These are phyloP conservation scores for Antrozous pallidus DNA, from an alignment of 2,797 vertebrate genomes.

Conservation along the genomic window DNA sequence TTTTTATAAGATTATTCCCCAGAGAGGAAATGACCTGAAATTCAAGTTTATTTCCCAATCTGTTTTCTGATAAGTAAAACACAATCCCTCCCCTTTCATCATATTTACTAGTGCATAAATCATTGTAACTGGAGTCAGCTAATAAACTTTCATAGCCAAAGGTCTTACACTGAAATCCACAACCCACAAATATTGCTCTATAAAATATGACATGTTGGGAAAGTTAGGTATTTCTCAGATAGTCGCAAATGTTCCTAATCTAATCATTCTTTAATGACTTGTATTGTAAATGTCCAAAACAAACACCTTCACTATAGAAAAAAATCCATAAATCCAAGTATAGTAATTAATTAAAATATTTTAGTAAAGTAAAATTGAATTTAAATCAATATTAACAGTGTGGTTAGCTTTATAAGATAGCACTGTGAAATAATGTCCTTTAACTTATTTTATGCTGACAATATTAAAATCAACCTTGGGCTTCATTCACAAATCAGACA, in stretches of 20 bases:
- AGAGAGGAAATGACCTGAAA: neutral
- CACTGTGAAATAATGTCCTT: conserved; percentile 74
- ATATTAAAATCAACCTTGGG: conserved; percentile 57
- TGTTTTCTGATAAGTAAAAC: conserved; percentile 35
- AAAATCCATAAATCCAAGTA: conserved; percentile 43
- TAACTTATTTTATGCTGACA: conserved; percentile 78
- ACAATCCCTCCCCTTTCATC: conserved; percentile 20
- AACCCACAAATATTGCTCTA: conserved; percentile 50
- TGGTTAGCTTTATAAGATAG: conserved; percentile 78
- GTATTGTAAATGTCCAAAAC: conserved; percentile 54
- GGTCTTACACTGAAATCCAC: conserved; percentile 44
- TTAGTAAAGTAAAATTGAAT: conserved; percentile 76
- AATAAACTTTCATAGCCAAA: conserved; percentile 67
- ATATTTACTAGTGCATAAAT: conserved; percentile 65
- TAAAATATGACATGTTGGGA: conserved; percentile 58
- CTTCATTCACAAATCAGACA: conserved; percentile 71
- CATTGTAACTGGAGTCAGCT: conserved; percentile 41
- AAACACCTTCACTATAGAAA: conserved; percentile 59
- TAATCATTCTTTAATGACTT: conserved; percentile 50
- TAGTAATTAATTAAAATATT: conserved; percentile 72
- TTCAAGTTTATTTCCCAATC: neutral
- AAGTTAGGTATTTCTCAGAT: conserved; percentile 3
- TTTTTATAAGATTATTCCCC: conserved; percentile 42
- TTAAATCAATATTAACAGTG: conserved; percentile 75
- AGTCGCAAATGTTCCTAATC: neutral